A percentile compares a stretch with the other conserved stretches of the same genome.
Conservation (phyloP, 2,888 invertebrate species). For the Drosophila leonis region DNA sequence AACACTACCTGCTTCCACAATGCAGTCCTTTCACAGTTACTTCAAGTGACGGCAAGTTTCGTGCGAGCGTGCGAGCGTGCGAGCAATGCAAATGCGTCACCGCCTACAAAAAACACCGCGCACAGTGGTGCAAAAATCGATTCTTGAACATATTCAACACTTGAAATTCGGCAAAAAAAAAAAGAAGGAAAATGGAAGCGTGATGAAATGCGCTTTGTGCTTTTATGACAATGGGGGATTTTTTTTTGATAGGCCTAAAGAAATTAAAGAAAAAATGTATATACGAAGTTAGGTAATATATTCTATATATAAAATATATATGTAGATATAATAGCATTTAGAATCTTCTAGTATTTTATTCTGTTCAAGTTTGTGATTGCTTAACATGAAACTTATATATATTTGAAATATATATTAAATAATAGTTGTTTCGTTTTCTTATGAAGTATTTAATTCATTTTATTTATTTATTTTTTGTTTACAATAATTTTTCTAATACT, state of each 20-base stretch:
- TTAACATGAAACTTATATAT: background rate
- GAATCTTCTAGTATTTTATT: background rate
- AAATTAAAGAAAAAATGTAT: background rate
- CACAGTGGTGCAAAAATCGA: slow-evolving; percentile 58
- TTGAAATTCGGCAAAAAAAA: slow-evolving; percentile 3
- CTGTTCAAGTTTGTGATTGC: background rate
- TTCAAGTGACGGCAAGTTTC: slow-evolving; percentile 32
- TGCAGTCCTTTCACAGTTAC: slow-evolving; percentile 28
- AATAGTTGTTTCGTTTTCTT: background rate
- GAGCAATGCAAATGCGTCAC: slow-evolving; percentile 46
- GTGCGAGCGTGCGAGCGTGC: slow-evolving; percentile 10
- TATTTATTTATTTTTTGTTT: background rate
- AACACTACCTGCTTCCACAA: too few species aligned
- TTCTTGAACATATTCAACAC: slow-evolving; percentile 4
- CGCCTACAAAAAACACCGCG: slow-evolving; percentile 12
- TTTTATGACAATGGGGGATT: slow-evolving; percentile 6
- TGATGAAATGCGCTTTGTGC: slow-evolving; percentile 8
- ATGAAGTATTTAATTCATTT: too few species aligned
- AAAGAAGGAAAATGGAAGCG: background rate
- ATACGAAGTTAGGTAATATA: slow-evolving; percentile 1
- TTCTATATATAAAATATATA: background rate
- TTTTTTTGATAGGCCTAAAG: background rate
- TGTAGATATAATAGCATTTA: background rate
- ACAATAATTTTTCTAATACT: background rate
- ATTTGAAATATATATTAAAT: background rate